These are phyloP conservation scores for Enteromius viviparus DNA, from an alignment of 2,797 vertebrate genomes.

Conservation along the genomic window DNA sequence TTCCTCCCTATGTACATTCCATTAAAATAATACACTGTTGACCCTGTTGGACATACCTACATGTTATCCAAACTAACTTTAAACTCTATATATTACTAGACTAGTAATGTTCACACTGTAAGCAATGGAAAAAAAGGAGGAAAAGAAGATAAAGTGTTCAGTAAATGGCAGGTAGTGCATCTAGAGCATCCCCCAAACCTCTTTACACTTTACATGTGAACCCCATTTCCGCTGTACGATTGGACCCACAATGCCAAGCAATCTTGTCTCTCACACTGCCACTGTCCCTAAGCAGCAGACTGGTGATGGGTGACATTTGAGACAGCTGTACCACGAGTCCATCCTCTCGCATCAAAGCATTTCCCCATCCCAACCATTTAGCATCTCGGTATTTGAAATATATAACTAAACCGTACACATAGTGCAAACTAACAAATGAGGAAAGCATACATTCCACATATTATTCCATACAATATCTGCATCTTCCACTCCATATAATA, in stretches of 20 bases:
- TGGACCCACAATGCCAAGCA: slow-evolving; percentile 16
- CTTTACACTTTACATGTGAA: slow-evolving; percentile 60
- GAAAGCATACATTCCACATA: slow-evolving; percentile 68
- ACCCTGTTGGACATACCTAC: slow-evolving; percentile 76
- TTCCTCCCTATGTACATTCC: slow-evolving; percentile 86
- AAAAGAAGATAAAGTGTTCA: slow-evolving; percentile 56
- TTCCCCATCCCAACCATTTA: slow-evolving; percentile 56
- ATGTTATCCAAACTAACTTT: slow-evolving; percentile 69
- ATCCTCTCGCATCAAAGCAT: slow-evolving; percentile 37
- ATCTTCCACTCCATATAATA: slow-evolving; percentile 30
- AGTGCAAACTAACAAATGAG: slow-evolving; percentile 73
- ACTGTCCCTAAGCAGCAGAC: slow-evolving; percentile 22
- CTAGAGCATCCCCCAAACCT: slow-evolving; percentile 75
- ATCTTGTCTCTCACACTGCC: slow-evolving; percentile 16
- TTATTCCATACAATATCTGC: slow-evolving; percentile 52
- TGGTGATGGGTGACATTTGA: slow-evolving; percentile 50
- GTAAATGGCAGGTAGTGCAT: slow-evolving; percentile 72
- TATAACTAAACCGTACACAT: slow-evolving; percentile 65
- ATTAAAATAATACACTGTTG: slow-evolving; percentile 74
- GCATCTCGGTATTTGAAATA: slow-evolving; percentile 64
- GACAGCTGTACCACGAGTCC: slow-evolving; percentile 16
- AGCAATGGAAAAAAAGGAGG: slow-evolving; percentile 46
- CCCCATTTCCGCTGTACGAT: not conserved
- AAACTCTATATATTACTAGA: slow-evolving; percentile 75
- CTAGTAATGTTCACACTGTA: slow-evolving; percentile 68